A percentile compares a stretch with the other conserved stretches of the same genome.
phyloP scores from a whole-genome alignment of 2,888 invertebrate species.

The Rhagonycha fulva region DNA sequence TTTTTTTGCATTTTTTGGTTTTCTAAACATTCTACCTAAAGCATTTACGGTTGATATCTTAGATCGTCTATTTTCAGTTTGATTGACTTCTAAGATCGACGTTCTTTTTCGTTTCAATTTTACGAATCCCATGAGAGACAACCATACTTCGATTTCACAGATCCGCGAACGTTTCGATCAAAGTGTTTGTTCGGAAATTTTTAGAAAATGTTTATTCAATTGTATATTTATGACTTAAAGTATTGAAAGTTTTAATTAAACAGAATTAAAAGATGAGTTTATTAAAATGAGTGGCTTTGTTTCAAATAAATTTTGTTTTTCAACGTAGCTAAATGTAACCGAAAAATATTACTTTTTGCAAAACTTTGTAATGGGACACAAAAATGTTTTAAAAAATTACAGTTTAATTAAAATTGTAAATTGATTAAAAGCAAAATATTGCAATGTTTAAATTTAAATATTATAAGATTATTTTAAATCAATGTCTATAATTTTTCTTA shows the following conservation, averaged over 20 bases:
- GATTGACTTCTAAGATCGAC: conserved; percentile 24
- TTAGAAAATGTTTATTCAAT: background rate
- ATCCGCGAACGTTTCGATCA: conserved; percentile 10
- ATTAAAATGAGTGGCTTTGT: background rate
- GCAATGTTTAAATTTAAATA: background rate
- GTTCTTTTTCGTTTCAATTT: conserved; percentile 20
- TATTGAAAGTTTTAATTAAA: background rate
- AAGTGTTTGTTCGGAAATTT: background rate
- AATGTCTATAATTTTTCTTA: background rate
- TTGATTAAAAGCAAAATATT: background rate
- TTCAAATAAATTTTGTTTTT: background rate
- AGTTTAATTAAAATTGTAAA: background rate
- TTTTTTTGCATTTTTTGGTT: background rate
- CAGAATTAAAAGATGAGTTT: background rate
- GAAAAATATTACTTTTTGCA: background rate
- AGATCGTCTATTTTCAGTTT: conserved; percentile 23
- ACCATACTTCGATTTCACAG: conserved; percentile 18
- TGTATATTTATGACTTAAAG: background rate
- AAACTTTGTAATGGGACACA: background rate
- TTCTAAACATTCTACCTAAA: conserved; percentile 7
- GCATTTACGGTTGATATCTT: conserved; percentile 13
- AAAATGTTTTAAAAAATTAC: background rate
- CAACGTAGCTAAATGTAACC: background rate
- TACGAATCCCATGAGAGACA: conserved; percentile 20
- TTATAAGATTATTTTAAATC: background rate